Evolutionary conservation across 2,888 invertebrate genomes (phyloP), one percentile per base, ranked within the genome.

Genomic region (Limnephilus auricula): DNA sequence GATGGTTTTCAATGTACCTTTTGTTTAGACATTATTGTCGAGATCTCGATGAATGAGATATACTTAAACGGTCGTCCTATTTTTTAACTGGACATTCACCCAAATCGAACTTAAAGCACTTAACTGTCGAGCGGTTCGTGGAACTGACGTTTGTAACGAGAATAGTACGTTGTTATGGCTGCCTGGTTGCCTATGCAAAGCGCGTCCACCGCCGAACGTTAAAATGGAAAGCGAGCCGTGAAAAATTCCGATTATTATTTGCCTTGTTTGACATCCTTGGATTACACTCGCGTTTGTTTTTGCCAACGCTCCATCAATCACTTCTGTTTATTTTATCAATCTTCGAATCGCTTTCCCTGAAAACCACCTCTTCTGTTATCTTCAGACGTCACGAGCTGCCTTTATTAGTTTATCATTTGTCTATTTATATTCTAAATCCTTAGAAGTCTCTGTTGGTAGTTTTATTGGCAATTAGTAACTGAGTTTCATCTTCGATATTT

Each of bases 151-250:
- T 79, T 88, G 32, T 30, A 88, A 79, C 65, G 5, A 87, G 30
- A 84, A 37, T 34, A 84, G 40, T 86, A 84, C 45, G 84, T 65
- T 84, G 84, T 83, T 65, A 65, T 65, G 65, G 32, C 83, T 34
- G 65, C 31, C 37, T 37, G 32, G 40, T 87, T 90, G 82, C 79
- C 86, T 50, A 92, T 91, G 89, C 91, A 31, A 78, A 90, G 65
- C 92, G 89, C 92, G 92, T 87, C 88, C 84, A 30, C 30, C 80
- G 40, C 78, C 79, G 37, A 65, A 91, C 89, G 90, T 92, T 92
- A 92, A 92, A 92, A 92, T 92, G 92, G 92, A 92, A 92, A 92
- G 91, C 92, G 90, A 31, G 79, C 89, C 80, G 90, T 82, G 90
- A 91, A 89, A 89, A 40, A 89, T 89, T 89, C 89, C 80, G 89